Base-by-base conservation (phyloP, 2,797 vertebrate species). In the Threskiornis aethiopicus region DNA sequence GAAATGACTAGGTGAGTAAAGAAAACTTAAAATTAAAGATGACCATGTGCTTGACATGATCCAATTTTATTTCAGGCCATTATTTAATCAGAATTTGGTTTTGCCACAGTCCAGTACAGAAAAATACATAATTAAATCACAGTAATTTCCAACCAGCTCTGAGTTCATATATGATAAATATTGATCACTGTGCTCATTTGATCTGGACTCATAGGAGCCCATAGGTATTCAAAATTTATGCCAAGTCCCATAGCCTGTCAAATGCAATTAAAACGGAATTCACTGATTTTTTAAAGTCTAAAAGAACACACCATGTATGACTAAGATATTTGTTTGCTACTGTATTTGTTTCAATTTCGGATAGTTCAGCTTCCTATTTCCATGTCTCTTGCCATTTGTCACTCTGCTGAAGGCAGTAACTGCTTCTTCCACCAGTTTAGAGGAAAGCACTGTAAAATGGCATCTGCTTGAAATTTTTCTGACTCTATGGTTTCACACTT, bases 401-500 rank as follows among this genome's bases (percentile, higher is more conserved):
- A 37, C 39, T 58, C 76, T 62, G 64, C 71, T 15, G 64, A 41
- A 80, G 64, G 71, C 92, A 80, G 31, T 37, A 29, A 1, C 59
- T 47, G 79, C 29, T 83, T 58, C 65, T 85, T 91, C 37, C 37
- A 51, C 26, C 20, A 22, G n/a, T 49, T 75, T 71, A 16, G 82
- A 87, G 84, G 24, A 57, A 65, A 90, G 44, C 61, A 42, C 85
- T 82, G 83, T 54, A 37, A 89, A 94, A 29, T 26, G 37, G 88
- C 93, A 95, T 66, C 81, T 77, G 94, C 90, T 91, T 31, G 58
- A 6, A 70, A 59, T 16, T 20, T 13, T 73, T 52, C 87, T 85
- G 89, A 54, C 82, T 94, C 80, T 71, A 3, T 75, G 88, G 61
- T 95, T 95, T 94, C 95, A 55, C 93, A 83, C 78, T 79, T 93